Base-by-base conservation (phyloP, 2,888 invertebrate species). In the Pollenia griseotomentosa region DNA sequence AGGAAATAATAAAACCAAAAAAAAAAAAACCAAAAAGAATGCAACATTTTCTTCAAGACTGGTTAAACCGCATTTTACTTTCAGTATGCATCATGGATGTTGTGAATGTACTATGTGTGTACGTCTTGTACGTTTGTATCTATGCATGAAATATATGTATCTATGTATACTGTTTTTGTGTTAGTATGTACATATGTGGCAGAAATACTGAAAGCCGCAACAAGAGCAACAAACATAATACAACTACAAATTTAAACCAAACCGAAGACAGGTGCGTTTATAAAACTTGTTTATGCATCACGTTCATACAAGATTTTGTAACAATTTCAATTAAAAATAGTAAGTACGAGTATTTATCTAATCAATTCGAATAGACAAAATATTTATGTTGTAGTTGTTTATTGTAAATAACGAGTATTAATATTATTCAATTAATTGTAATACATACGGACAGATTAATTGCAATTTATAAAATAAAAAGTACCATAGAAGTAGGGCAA, bases 21-120 rank as follows among this genome's bases (percentile, higher is more conserved):
- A 73, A 44, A 68, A 51, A 68, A 2, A 70, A 33, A 33, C 14
- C 2, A 11, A 46, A 12, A 48, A 12, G 12, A 12, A 48, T 48
- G 48, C 12, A 14, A 68, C 46, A 78, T 51, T 75, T 83, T 87
- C 66, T 59, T 77, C 61, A 80, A 83, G 84, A 87, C 87, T 87
- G 84, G 87, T 87, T 87, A 68, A 53, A 87, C 87, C 71, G 73
- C 87, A 87, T 84, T 87, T 86, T 86, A 86, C 83, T 83, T 83
- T 87, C 73, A 85, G 84, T 68, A 53, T 84, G 73, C 84, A 84
- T 53, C 77, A 63, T 75, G 59, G 53, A 46, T 59, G 57, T 75
- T 74, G 73, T 33, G 46, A 65, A 81, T 61, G 44, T 44, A 70
- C 61, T 63, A 44, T 1, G 40, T 61, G n/a, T 40, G 16, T 57